These are phyloP conservation scores for Xanthia togata DNA, from an alignment of 2,888 invertebrate genomes.

Conservation along the genomic window DNA sequence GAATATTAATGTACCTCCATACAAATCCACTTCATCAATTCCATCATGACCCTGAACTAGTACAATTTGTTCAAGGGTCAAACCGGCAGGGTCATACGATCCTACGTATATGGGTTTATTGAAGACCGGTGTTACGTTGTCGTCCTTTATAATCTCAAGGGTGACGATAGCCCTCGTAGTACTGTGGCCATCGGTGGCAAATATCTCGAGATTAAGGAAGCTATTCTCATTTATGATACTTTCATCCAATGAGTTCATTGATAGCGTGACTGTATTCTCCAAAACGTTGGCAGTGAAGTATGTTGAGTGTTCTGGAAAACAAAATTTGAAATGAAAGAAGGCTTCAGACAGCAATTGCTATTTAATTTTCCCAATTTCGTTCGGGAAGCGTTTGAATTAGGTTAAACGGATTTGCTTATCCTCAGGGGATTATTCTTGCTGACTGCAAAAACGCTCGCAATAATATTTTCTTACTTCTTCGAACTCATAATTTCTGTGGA, in stretches of 20 bases:
- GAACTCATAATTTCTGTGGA: no score
- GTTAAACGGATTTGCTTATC: neutral
- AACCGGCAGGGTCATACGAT: constrained; percentile 71
- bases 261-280: constrained; percentile 72
- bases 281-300: constrained; percentile 71
- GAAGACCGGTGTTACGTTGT: constrained; percentile 79
- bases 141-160: constrained; percentile 81
- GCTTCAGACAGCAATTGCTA: neutral
- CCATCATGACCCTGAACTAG: constrained; percentile 79
- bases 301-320: constrained; percentile 69
- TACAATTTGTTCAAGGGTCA: constrained; percentile 73
- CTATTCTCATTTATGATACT: constrained; percentile 75
- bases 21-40: constrained; percentile 72
- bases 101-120: constrained; percentile 76
- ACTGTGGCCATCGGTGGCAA: constrained; percentile 71
- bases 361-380: neutral
- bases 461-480: neutral
- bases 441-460: neutral
- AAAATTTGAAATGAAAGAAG: constrained; percentile 1
- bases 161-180: constrained; percentile 73
- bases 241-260: constrained; percentile 72
- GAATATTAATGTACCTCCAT: constrained; percentile 76
- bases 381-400: neutral
- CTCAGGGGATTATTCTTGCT: neutral
- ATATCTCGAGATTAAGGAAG: constrained; percentile 75